Conservation (phyloP, 1,140 invertebrate species). For the Eurosta solidaginis region DNA sequence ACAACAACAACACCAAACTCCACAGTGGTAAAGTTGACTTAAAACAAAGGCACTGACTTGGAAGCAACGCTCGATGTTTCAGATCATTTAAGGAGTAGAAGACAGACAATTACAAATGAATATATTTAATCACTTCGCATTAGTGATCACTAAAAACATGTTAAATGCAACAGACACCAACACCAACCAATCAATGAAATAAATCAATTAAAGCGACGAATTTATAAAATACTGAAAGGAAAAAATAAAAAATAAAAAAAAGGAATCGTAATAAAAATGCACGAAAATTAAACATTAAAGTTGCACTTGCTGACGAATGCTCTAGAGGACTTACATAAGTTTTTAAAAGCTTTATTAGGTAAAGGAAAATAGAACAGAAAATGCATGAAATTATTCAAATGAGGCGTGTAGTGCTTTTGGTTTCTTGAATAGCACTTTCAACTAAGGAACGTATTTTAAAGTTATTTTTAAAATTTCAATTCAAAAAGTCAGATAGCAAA, state of each 20-base stretch:
- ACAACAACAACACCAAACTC: not conserved
- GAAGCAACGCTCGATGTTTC: not conserved
- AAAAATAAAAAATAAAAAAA: not conserved
- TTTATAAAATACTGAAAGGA: not conserved
- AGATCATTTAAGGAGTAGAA: conserved; percentile 1
- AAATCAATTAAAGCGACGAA: conserved; percentile 19
- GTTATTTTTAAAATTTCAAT: no score
- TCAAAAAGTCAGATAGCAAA: no score
- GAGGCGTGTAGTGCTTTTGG: no score
- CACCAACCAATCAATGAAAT: conserved; percentile 5
- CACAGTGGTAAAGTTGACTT: not conserved
- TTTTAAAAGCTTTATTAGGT: no score
- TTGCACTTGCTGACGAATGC: no score
- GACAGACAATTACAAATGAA: not conserved
- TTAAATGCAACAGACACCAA: not conserved
- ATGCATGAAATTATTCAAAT: no score
- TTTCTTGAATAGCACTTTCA: no score
- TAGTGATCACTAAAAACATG: not conserved
- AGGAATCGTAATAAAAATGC: not conserved
- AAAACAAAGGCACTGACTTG: not conserved
- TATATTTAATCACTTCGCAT: conserved; percentile 15
- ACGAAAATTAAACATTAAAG: not conserved
- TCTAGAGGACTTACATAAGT: no score
- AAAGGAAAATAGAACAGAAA: no score
- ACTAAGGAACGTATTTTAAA: no score